These are phyloP conservation scores for Tubiluchus corallicola DNA, from an alignment of 2,888 invertebrate genomes.

Conservation along the genomic window DNA sequence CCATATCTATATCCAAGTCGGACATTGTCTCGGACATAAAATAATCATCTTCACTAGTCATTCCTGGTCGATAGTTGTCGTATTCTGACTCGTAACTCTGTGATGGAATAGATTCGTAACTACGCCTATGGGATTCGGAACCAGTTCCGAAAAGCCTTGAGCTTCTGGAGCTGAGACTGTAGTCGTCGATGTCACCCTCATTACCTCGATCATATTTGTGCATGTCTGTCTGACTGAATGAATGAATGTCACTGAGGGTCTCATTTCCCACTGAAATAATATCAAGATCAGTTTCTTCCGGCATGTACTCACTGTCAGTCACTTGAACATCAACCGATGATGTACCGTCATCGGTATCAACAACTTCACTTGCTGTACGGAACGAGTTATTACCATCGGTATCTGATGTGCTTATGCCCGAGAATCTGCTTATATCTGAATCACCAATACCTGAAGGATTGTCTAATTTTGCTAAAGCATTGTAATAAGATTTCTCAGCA, in stretches of 20 bases:
- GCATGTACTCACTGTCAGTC: conserved; percentile 60
- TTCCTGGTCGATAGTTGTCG: conserved; percentile 40
- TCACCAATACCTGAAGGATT: too few species aligned
- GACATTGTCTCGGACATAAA: conserved; percentile 26
- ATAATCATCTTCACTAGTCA: conserved; percentile 31
- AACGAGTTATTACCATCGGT: too few species aligned
- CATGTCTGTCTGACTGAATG: conserved; percentile 14
- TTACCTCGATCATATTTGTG: conserved; percentile 24
- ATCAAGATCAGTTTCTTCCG: conserved; percentile 68
- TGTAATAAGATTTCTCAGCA: too few species aligned
- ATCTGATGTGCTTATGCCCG: neutral
- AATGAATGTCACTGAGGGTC: conserved; percentile 63
- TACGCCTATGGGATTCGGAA: conserved; percentile 39
- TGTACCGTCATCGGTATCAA: conserved; percentile 46
- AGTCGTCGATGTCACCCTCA: conserved; percentile 43
- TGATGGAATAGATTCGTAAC: conserved; percentile 57
- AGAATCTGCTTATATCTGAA: neutral
- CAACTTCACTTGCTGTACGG: neutral
- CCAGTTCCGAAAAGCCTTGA: conserved; percentile 59
- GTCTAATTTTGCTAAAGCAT: too few species aligned
- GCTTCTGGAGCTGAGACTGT: conserved; percentile 60
- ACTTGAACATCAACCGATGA: conserved; percentile 75
- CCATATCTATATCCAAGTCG: conserved; percentile 28
- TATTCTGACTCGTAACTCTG: conserved; percentile 54
- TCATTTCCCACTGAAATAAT: conserved; percentile 33